phyloP scores from a whole-genome alignment of 2,113 vertebrate species.

The Zapornia atra region DNA sequence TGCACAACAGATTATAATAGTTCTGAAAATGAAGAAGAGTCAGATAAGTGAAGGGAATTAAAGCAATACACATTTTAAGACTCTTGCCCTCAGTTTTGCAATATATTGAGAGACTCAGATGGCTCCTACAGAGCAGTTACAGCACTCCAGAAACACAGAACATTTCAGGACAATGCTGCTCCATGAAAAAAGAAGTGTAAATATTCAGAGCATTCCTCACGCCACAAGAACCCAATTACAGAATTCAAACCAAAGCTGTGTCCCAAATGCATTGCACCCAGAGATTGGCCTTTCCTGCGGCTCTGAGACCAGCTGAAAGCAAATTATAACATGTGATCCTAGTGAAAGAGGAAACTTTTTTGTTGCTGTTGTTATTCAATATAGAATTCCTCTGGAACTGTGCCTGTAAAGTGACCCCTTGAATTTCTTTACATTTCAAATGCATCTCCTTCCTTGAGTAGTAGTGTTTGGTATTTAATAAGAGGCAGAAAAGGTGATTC shows the following conservation, averaged over 20 bases:
- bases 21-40: neutral
- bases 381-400: neutral
- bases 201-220: slow-evolving; percentile 19
- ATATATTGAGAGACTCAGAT: neutral
- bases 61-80: neutral
- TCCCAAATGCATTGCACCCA: neutral
- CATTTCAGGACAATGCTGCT: neutral
- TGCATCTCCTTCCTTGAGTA: neutral
- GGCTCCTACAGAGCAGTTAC: neutral
- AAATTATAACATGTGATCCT: neutral
- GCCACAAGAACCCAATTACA: slow-evolving; percentile 3
- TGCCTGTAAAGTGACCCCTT: neutral
- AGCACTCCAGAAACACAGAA: neutral
- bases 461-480: neutral
- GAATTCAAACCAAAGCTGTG: neutral
- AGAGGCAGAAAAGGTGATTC: slow-evolving; percentile 17
- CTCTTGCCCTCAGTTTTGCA: neutral
- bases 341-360: neutral
- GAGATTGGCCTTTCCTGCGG: neutral
- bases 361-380: neutral
- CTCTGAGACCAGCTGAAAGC: neutral
- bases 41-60: neutral
- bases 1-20: neutral
- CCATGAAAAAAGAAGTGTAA: neutral
- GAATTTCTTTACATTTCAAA: slow-evolving; percentile 2